Base-by-base conservation (phyloP, 1,140 invertebrate species). In the Listronotus oregonensis region DNA sequence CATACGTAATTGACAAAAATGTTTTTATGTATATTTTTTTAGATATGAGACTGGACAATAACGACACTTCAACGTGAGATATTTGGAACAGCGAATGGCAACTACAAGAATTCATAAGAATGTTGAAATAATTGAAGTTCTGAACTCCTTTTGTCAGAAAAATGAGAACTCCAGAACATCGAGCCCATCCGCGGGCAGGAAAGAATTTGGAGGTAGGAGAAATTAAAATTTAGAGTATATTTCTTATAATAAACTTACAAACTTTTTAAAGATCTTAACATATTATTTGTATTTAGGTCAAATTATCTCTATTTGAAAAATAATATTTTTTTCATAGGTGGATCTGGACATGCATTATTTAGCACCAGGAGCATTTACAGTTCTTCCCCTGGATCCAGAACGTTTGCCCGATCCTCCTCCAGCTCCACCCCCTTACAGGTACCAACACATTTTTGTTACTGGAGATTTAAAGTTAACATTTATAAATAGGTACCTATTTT, bases 311-410 rank as follows among this genome's bases (percentile, higher is more conserved):
- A n/a, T n/a, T n/a, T n/a, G n/a, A n/a, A n/a, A n/a, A n/a, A n/a
- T n/a, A n/a, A n/a, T n/a, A n/a, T n/a, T 27, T 27, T 27, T 42
- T 43, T 51, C 27, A 31, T 42, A 77, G 49, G 58, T 63, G 27
- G 75, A 77, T 27, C 18, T 75, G 44, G 60, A 75, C 18, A 67
- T 74, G 43, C 67, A 69, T 31, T 76, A 77, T 56, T 58, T 77
- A 44, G 54, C 75, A 11, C 77, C 77, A 3, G 77, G 76, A 37
- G 76, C 77, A 34, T 78, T 78, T 60, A 78, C 76, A 0, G 71
- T 78, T 3, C 49, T 78, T 2, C 73, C 75, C 12, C 69, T 72
- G 15, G 74, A 77, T 27, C 64, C 70, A 34, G 58, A 43, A 6
- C 51, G 62, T 11, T 66, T 71, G 17, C 72, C 71, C 17, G 73